Conservation (phyloP, 2,113 vertebrate genomes). For the Empidonax alnorum region DNA sequence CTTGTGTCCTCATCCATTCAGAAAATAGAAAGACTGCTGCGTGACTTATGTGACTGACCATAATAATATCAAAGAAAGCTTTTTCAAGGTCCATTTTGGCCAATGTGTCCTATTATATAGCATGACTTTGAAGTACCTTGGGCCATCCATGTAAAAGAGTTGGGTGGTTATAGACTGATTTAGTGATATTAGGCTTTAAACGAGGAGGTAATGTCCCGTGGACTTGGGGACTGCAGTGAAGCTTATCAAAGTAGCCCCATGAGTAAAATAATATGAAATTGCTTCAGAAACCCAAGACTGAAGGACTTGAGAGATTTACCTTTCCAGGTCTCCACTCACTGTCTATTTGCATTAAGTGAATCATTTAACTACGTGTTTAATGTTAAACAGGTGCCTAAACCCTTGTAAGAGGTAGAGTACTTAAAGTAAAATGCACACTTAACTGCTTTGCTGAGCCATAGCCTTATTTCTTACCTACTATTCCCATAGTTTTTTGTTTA, state of each 20-base stretch:
- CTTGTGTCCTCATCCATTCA: neutral
- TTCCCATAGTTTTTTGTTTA: neutral
- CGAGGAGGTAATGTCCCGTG: constrained; percentile 59
- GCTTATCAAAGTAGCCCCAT: constrained; percentile 54
- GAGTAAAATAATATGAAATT: constrained; percentile 60
- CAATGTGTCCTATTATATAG: constrained; percentile 14
- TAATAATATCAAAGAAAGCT: neutral
- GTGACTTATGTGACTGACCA: neutral
- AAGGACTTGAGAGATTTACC: constrained; percentile 58
- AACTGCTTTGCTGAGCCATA: constrained; percentile 28
- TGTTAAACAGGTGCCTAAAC: constrained; percentile 46
- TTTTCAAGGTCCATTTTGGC: constrained; percentile 44
- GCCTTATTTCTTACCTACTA: neutral
- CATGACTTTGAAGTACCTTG: constrained; percentile 63
- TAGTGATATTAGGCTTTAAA: constrained; percentile 59
- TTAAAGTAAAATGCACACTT: constrained; percentile 22
- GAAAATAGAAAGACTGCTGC: neutral
- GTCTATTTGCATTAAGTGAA: constrained; percentile 50
- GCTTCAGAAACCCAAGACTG: constrained; percentile 49
- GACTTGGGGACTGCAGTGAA: constrained; percentile 30
- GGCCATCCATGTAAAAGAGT: constrained; percentile 36
- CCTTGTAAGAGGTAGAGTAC: neutral
- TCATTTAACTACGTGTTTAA: constrained; percentile 49
- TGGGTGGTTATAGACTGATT: constrained; percentile 66
- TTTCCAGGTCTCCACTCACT: constrained; percentile 43